These are phyloP conservation scores for Rhamnusium bicolor DNA, from an alignment of 2,888 invertebrate genomes.

Conservation along the genomic window DNA sequence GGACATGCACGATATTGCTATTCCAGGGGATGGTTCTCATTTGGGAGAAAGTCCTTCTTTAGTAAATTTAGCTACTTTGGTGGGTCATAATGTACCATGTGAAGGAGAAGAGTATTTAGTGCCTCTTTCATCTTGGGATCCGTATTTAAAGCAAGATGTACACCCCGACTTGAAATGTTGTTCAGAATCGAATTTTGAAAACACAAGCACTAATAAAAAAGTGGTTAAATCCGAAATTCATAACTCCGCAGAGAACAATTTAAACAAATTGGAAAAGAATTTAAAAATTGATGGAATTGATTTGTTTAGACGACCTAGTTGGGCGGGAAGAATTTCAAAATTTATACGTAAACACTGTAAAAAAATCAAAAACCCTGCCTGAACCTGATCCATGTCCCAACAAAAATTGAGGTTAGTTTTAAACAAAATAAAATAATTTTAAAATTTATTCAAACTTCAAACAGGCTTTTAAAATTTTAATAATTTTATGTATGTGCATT, in stretches of 20 bases:
- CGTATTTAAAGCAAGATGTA: conserved; percentile 59
- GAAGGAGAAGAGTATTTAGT: conserved; percentile 72
- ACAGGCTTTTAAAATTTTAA: background rate
- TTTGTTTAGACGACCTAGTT: conserved; percentile 50
- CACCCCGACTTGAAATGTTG: conserved; percentile 51
- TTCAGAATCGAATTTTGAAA: conserved; percentile 46
- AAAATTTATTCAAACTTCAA: background rate
- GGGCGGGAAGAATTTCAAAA: conserved; percentile 63
- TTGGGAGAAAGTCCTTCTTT: conserved; percentile 75
- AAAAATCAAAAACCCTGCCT: conserved; percentile 53
- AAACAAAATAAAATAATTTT: too few relatives aligned
- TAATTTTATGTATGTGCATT: background rate
- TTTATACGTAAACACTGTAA: conserved; percentile 61
- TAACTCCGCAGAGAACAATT: background rate
- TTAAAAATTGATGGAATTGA: conserved; percentile 11
- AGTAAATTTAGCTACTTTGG: conserved; percentile 75
- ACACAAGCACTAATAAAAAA: conserved; percentile 17
- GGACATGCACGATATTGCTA: conserved; percentile 70
- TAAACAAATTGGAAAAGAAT: conserved; percentile 23
- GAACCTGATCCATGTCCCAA: conserved; percentile 10
- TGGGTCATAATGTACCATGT: conserved; percentile 64
- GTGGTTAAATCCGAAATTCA: conserved; percentile 27
- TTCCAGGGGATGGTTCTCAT: conserved; percentile 75
- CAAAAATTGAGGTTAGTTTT: conserved; percentile 40
- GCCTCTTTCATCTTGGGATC: conserved; percentile 76